Base-by-base conservation (phyloP, 1,140 invertebrate species). In the Drosophila seguyi region DNA sequence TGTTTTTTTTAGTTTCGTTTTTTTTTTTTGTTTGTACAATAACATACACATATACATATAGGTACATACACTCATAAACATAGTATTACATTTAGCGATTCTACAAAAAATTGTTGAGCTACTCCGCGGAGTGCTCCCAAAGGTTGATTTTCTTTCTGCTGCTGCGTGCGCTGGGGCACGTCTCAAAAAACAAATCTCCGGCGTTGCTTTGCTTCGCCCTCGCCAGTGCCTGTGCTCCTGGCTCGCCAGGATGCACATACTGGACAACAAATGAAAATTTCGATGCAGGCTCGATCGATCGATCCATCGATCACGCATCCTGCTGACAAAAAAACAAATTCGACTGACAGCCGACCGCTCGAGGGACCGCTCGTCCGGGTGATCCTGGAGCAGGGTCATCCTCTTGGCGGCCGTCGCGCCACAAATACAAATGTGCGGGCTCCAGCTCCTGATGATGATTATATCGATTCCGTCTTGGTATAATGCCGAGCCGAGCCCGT, bases 401-500 rank as follows among this genome's bases (percentile, higher is more conserved):
- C 45, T 11, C 31, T 27, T 25, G 42, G 14, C 22, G 57, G 39
- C 48, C 73, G 69, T 67, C 85, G 41, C 75, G 81, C 44, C 76
- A 74, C 84, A 88, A 88, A 90, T 88, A 88, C 84, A 88, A 88
- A 81, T 88, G 20, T 50, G 68, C 66, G 60, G 65, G 65, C 48
- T 72, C 59, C 50, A 45, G 45, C 48, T 65, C 53, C 44, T 42
- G 55, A 66, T 91, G 88, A 91, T 44, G 55, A 68, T 91, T 91
- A 92, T 78, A 92, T 91, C 44, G 91, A 87, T 75, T 92, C 90
- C 56, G 90, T 92, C 81, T 92, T 92, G 20, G 83, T 80, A 56
- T 91, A 92, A 42, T 80, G 90, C 31, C 91, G 75, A 25, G 62
- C 36, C 38, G 69, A 34, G 13, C 68, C 60, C 22, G 52, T 36